These are phyloP conservation scores for Anoplius nigerrimus DNA, from an alignment of 2,888 invertebrate genomes.

Conservation along the genomic window DNA sequence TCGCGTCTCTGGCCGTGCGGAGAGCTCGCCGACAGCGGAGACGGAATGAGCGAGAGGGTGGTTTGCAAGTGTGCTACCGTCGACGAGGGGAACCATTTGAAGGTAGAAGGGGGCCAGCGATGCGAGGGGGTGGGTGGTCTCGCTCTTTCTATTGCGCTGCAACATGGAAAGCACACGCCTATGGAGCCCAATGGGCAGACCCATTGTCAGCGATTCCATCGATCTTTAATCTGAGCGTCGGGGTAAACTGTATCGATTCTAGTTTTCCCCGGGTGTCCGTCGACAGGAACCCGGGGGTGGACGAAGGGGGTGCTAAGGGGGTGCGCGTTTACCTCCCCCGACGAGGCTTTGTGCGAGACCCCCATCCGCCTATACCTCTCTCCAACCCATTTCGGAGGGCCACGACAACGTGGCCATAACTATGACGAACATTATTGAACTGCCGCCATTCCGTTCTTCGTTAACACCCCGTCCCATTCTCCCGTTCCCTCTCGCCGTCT, in stretches of 20 bases:
- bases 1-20: too few species aligned
- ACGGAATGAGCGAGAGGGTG: constrained; percentile 22
- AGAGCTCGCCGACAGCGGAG: constrained; percentile 1
- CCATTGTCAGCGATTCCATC: constrained; percentile 60
- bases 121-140: constrained; percentile 35
- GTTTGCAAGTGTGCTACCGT: constrained; percentile 1
- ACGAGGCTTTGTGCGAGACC: neutral
- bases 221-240: constrained; percentile 61
- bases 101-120: neutral
- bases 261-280: constrained; percentile 40
- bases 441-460: constrained; percentile 38
- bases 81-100: constrained; percentile 5
- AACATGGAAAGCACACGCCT: constrained; percentile 54
- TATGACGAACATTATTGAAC: constrained; percentile 33
- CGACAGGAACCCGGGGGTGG: constrained; percentile 10
- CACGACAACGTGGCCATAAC: constrained; percentile 30
- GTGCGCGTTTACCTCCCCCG: neutral
- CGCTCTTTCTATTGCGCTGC: constrained; percentile 29
- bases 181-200: constrained; percentile 47
- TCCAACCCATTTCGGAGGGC: constrained; percentile 32
- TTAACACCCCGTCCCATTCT: constrained; percentile 13
- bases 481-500: constrained; percentile 8
- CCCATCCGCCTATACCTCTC: constrained; percentile 1
- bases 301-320: neutral
- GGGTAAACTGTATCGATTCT: constrained; percentile 59